Conservation (phyloP, 2,888 invertebrate species). For the Hypomecis atomaria region DNA sequence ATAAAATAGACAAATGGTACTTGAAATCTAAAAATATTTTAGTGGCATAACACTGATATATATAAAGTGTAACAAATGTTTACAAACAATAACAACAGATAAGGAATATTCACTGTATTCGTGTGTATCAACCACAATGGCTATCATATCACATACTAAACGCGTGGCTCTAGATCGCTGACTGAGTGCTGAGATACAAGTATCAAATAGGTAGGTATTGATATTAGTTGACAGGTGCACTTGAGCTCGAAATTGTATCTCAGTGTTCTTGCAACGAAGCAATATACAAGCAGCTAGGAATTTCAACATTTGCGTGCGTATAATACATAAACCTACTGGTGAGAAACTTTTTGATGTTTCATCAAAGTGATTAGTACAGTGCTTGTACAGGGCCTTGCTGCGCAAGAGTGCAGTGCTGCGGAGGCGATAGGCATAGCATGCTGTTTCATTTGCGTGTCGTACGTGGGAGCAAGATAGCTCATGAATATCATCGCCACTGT, state of each 20-base stretch:
- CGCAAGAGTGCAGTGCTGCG: too few species aligned
- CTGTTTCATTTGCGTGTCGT: too few species aligned
- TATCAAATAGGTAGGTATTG: neutral
- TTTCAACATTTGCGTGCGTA: neutral
- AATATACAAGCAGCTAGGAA: conserved; percentile 1
- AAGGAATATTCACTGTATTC: conserved; percentile 14
- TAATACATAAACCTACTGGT: neutral
- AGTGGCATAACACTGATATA: conserved; percentile 8
- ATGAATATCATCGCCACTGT: too few species aligned
- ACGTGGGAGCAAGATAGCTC: too few species aligned
- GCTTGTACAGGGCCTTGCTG: too few species aligned
- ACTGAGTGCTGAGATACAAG: conserved; percentile 10
- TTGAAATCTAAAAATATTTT: conserved; percentile 6
- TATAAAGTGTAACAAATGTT: conserved; percentile 11
- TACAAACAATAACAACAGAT: conserved; percentile 27
- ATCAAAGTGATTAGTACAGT: neutral
- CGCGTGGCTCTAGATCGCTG: conserved; percentile 16
- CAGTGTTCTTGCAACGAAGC: conserved; percentile 15
- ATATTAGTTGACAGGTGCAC: conserved; percentile 19
- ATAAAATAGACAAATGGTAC: too few species aligned
- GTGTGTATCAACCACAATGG: conserved; percentile 14
- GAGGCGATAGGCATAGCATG: too few species aligned
- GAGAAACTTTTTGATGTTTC: neutral
- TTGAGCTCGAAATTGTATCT: neutral
- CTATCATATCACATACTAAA: conserved; percentile 17